Evolutionary conservation across 1,140 invertebrate genomes (phyloP).

Genomic region (Palaemon carinicauda): DNA sequence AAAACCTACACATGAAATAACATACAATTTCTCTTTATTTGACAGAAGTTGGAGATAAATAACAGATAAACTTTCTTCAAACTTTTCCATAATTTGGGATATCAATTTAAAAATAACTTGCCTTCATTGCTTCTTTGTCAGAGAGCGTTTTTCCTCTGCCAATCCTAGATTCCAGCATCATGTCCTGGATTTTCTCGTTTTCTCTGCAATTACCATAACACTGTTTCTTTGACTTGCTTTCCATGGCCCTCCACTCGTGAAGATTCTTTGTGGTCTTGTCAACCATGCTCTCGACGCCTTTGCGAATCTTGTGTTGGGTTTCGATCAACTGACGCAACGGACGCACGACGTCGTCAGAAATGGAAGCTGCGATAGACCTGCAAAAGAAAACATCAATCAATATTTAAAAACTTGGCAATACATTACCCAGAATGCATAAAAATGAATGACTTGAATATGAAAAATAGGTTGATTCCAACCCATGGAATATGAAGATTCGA

Average conservation of each 20-base stretch:
- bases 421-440: background rate
- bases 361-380: conserved; percentile 77
- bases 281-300: conserved; percentile 80
- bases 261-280: conserved; percentile 85
- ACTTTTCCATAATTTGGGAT: no score
- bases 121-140: conserved; percentile 76
- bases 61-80: no score
- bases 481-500: no score
- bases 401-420: background rate
- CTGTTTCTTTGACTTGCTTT: conserved; percentile 83
- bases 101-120: conserved; percentile 58
- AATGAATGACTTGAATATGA: background rate
- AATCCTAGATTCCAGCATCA: conserved; percentile 64
- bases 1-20: no score
- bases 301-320: conserved; percentile 77
- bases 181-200: conserved; percentile 88
- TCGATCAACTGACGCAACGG: conserved; percentile 78
- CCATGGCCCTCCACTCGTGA: conserved; percentile 83
- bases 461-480: no score
- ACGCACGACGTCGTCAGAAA: conserved; percentile 88
- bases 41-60: no score
- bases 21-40: no score
- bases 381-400: conserved; percentile 54
- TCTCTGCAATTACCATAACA: conserved; percentile 83
- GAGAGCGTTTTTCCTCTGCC: conserved; percentile 66